phyloP scores from a whole-genome alignment of 2,888 invertebrate genomes.

The Drosophila paramelanica region DNA sequence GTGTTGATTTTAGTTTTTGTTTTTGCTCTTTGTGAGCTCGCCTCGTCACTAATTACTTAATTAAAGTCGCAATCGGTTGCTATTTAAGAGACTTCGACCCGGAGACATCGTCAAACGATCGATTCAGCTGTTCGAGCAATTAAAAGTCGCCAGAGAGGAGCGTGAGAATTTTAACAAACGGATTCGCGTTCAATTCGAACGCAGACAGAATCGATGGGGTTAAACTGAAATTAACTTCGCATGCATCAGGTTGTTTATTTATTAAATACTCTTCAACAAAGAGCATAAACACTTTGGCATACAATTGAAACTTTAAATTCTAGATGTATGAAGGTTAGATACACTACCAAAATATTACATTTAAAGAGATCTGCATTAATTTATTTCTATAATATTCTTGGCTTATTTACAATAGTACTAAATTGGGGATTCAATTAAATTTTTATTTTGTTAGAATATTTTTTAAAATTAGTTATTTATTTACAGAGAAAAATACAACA shows the following conservation, averaged over 20 bases:
- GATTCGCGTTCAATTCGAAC: constrained; percentile 25
- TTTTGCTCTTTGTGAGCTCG: constrained; percentile 9
- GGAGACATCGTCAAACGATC: constrained; percentile 35
- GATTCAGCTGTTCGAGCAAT: constrained; percentile 54
- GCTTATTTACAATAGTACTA: too few species aligned
- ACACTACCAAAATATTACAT: too few species aligned
- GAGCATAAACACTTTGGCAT: background rate
- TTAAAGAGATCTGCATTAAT: too few species aligned
- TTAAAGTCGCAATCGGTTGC: constrained; percentile 63
- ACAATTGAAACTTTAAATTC: background rate
- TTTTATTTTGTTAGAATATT: too few species aligned
- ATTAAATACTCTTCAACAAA: constrained; percentile 14
- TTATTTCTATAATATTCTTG: too few species aligned
- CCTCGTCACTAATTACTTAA: constrained; percentile 79
- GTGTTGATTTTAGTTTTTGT: constrained; percentile 7
- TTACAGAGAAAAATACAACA: too few species aligned
- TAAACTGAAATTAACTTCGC: constrained; percentile 28
- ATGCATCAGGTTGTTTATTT: constrained; percentile 32
- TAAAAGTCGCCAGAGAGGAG: constrained; percentile 75
- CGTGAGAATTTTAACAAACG: constrained; percentile 76
- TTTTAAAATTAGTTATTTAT: too few species aligned
- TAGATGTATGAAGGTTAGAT: too few species aligned
- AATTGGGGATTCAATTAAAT: too few species aligned
- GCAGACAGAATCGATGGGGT: constrained; percentile 21
- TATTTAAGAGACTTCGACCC: constrained; percentile 26